Base-by-base conservation (phyloP, 1,140 invertebrate genomes). In the Lutraria rhynchaena region DNA sequence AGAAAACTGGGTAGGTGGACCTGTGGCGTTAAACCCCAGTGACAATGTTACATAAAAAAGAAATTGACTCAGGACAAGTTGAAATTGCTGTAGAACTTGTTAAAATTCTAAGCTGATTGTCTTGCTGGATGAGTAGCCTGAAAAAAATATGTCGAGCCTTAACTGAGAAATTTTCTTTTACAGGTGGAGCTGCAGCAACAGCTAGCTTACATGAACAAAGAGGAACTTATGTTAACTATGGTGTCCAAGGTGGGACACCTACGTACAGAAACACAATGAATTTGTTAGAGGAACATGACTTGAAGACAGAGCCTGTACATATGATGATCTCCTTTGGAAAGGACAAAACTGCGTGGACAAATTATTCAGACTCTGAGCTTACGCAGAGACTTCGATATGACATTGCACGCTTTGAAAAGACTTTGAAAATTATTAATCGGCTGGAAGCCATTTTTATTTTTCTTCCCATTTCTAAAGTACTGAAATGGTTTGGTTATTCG, bases 291-390 rank as follows among this genome's bases (percentile, higher is more conserved):
- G 84, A 86, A 51, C 82, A 86, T 77, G 85, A 83, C 4, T 86
- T 90, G 35, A 15, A 84, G 22, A 82, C 82, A 17, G 80, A 71
- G 41, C 88, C 87, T 24, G 88, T 88, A 4, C 53, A 85, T 22
- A 86, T 90, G 86, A 89, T 84, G 83, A 87, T 90, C 27, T 89
- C 89, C 15, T 90, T 90, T 76, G 89, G 89, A 17, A 89, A 90
- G 69, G 84, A 77, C 4, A n/a, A 76, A 3, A 87, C 85, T 29
- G 84, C 86, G 19, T 90, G 89, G 89, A 90, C 86, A 7, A 90
- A 90, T 76, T 87, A 89, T 65, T 78, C 82, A 27, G 85, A 85
- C 51, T 88, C 87, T 22, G 83, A 88, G 41, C 63, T 90, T 3
- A 85, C 85, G 4, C 27, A 76, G 29, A 75, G 82, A 19, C 75